Evolutionary conservation across 2,113 vertebrate genomes (phyloP), one percentile per base, ranked within the genome.

Genomic region (Psettodes erumei): DNA sequence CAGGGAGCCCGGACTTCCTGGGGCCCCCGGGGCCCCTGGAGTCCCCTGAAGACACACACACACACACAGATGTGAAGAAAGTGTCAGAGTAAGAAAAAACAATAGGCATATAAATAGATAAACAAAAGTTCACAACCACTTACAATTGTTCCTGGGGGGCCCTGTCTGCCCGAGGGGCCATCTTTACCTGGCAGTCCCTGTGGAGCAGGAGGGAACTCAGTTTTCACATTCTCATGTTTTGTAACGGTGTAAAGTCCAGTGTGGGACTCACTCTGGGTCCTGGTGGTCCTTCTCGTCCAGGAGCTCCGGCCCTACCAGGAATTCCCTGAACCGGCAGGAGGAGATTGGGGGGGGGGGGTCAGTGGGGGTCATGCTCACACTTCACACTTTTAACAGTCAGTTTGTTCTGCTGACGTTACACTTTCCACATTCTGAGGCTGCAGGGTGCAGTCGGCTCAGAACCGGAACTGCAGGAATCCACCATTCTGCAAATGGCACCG

Each of bases 131-230:
- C 21, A 43, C 6, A 0, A 27, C n/a, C 10, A 94, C 94, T 96
- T 85, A 99, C 98, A 15, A 93, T 96, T 33, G 93, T 91, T n/a
- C 98, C 98, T 9, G 96, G 79, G 5, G 96, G 89, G 8, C 97
- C 98, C 27, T 92, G 93, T 62, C 94, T 89, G 43, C 98, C 98
- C 4, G 93, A 93, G 4, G 96, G 91, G 12, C 97, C 97, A 6
- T 99, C 98, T 85, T 98, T 99, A 33, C 98, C 98, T 13, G 90
- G 82, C 77, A 95, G 86, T 1, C 98, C 98, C 98, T 99, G 78
- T 2, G 47, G 51, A 81, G 38, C 86, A 28, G 55, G 83, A 84
- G 27, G n/a, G n/a, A n/a, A n/a, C n/a, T n/a, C 51, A 16, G 11
- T 12, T 51, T 19, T 5, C 15, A 43, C 2, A 3, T 33, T 30